A percentile compares a stretch with the other conserved stretches of the same genome.
Conservation (phyloP, 2,888 invertebrate genomes). For the Limulus polyphemus region DNA sequence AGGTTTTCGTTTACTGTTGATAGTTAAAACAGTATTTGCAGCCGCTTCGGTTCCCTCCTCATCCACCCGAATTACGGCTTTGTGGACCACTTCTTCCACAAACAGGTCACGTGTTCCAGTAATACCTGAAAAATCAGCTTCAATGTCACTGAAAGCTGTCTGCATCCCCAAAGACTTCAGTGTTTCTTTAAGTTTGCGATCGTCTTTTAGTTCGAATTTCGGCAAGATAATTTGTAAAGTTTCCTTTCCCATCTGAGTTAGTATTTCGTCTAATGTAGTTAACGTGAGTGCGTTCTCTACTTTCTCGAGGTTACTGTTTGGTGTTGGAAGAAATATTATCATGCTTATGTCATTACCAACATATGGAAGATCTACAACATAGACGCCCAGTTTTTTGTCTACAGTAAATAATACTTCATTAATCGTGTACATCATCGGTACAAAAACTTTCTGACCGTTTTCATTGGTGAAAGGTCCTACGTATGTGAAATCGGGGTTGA, state of each 20-base stretch:
- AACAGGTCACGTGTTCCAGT: conserved; percentile 36
- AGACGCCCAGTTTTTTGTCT: conserved; percentile 20
- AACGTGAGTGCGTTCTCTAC: too few relatives aligned
- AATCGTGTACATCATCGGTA: conserved; percentile 20
- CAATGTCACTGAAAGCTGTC: conserved; percentile 46
- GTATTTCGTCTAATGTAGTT: too few relatives aligned
- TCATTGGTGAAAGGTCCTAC: too few relatives aligned
- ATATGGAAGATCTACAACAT: conserved; percentile 24
- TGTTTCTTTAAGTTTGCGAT: conserved; percentile 7
- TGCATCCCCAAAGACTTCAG: conserved; percentile 52
- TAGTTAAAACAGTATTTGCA: conserved; percentile 47
- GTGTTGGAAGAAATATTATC: conserved; percentile 19
- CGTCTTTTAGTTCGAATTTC: conserved; percentile 18
- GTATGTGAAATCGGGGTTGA: conserved; percentile 20
- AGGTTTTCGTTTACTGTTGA: conserved; percentile 33
- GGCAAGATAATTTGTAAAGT: conserved; percentile 9
- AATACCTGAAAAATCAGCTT: conserved; percentile 38
- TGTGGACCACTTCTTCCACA: conserved; percentile 63
- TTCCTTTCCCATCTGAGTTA: too few relatives aligned
- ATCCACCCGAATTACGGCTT: conserved; percentile 71
- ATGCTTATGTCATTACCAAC: conserved; percentile 22
- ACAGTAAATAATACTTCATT: conserved; percentile 20
- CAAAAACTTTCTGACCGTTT: background rate
- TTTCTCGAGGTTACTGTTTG: too few relatives aligned
- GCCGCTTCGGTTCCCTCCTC: conserved; percentile 76